Evolutionary conservation across 2,113 vertebrate genomes (phyloP), one percentile per base, ranked within the genome.

Genomic region (Neodon shergylaensis): DNA sequence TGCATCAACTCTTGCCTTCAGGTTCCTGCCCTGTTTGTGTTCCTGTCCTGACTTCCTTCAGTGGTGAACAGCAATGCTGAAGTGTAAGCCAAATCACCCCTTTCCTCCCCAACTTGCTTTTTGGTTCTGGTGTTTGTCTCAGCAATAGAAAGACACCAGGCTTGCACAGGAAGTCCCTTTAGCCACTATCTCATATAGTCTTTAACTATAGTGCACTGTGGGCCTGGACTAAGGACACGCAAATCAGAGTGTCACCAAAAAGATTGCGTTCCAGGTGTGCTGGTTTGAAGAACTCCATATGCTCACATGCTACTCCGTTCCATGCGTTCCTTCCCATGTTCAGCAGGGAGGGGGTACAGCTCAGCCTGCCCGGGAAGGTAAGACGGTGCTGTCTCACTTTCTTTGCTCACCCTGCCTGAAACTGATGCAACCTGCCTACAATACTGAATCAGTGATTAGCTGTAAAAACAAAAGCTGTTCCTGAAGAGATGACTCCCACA

Each of bases 381-480:
- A 96, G 73, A 84, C n/a, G 21, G 86, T 73, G 52, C 44, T 63
- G 9, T 89, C 77, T 61, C 76, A 77, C 7, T 2, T 65, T 61
- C 92, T 49, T 79, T 88, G 36, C 70, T 95, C 24, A 49, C 42
- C 5, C 68, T 16, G 16, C 63, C 44, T 90, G 93, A 95, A 96
- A 93, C 92, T 68, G 70, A 79, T 92, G 89, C 91, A 94, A 70
- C 82, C 74, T 42, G 49, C 81, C 70, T 92, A 74, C 85, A 86
- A 92, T 77, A 82, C 19, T 91, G 42, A 96, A 79, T 94, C 49
- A 90, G 92, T 74, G 39, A 95, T 78, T 89, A 78, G 76, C 63
- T 96, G 36, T 87, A 92, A 96, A 95, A 95, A 95, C 61, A 74
- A 91, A 94, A 95, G 92, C 54, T 90, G 79, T 94, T 90, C 90